A percentile compares a stretch with the other conserved stretches of the same genome.
These are phyloP conservation scores for Papilio machaon DNA, from an alignment of 1,140 invertebrate species.

Conservation along the genomic window DNA sequence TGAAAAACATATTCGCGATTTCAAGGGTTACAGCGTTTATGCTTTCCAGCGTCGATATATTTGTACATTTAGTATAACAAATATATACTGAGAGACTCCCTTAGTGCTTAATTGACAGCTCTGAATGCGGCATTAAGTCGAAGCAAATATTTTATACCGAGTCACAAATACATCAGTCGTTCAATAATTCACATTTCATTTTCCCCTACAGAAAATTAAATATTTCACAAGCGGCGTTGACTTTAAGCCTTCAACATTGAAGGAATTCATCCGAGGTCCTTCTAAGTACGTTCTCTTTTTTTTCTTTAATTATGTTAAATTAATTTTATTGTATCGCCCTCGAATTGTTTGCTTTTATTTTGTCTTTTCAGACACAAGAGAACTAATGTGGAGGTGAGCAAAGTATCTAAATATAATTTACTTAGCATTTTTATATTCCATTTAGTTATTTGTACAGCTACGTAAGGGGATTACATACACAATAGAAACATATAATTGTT, in stretches of 20 bases:
- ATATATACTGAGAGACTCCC: not conserved
- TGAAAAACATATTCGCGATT: too few species aligned
- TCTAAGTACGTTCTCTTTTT: conserved; percentile 47
- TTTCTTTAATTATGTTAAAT: not conserved
- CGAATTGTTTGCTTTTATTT: conserved; percentile 20
- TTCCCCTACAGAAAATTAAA: conserved; percentile 61
- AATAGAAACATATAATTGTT: not conserved
- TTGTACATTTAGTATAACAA: not conserved
- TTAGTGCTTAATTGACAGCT: not conserved
- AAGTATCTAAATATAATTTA: not conserved
- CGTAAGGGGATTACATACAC: not conserved
- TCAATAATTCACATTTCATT: not conserved
- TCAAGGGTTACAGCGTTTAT: too few species aligned
- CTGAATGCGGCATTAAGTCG: not conserved
- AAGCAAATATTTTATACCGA: not conserved
- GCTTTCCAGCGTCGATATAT: too few species aligned
- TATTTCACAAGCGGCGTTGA: conserved; percentile 62
- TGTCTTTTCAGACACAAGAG: conserved; percentile 24
- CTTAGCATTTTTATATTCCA: not conserved
- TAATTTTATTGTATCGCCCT: conserved; percentile 1
- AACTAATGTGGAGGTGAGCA: conserved; percentile 16
- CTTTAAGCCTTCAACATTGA: conserved; percentile 66
- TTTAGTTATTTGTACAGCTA: conserved; percentile 4
- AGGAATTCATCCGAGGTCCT: conserved; percentile 69
- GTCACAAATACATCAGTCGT: not conserved